Evolutionary conservation across 2,113 vertebrate species (phyloP).

Genomic region (pig (Sus scrofa)): DNA sequence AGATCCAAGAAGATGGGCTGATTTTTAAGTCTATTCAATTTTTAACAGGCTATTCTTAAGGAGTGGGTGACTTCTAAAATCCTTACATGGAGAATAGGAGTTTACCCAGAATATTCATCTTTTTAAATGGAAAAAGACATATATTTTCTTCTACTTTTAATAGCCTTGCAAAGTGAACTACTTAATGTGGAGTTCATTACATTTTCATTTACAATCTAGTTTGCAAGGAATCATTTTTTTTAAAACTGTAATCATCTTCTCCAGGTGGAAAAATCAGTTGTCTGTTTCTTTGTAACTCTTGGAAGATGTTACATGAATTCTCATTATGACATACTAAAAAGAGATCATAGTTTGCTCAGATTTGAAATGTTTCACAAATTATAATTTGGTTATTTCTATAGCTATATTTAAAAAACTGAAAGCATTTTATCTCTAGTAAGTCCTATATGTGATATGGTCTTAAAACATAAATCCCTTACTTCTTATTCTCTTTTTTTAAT

Average conservation of each 20-base stretch:
- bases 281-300: neutral
- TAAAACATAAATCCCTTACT: neutral
- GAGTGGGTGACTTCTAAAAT: neutral
- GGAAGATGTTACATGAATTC: neutral
- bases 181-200: neutral
- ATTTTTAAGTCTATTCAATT: neutral
- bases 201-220: conserved; percentile 39
- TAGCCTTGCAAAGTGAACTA: neutral
- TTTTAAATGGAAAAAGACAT: neutral
- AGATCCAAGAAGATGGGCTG: neutral
- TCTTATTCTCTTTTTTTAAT: neutral
- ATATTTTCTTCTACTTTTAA: conserved; percentile 14
- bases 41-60: neutral
- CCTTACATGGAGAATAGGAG: neutral
- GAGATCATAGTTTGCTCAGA: neutral
- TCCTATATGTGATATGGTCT: neutral
- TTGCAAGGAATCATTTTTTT: conserved; percentile 44
- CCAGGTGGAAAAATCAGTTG: conserved; percentile 1
- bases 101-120: neutral
- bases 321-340: conserved; percentile 26
- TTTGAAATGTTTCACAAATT: conserved; percentile 26
- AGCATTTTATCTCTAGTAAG: neutral
- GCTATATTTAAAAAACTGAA: neutral
- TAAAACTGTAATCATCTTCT: conserved; percentile 52
- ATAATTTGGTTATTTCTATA: conserved; percentile 1